phyloP scores from a whole-genome alignment of 64 coral and sea anemone species.

The Pocillopora verrucosa region DNA sequence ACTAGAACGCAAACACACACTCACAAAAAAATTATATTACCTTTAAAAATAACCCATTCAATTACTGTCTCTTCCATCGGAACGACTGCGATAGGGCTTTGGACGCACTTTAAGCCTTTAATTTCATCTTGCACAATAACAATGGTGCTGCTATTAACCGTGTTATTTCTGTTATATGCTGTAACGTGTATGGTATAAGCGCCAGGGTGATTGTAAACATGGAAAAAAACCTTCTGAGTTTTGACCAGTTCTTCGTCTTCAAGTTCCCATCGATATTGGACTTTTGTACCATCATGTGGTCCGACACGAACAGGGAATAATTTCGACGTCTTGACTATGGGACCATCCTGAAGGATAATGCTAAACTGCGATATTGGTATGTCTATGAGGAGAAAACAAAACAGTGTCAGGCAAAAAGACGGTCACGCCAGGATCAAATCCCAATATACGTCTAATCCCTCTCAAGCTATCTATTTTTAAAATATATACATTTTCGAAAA shows the following conservation, averaged over 20 bases:
- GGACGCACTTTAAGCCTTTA: background rate
- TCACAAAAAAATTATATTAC: background rate
- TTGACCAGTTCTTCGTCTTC: background rate
- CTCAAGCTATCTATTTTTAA: no score
- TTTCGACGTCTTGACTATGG: background rate
- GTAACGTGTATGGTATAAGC: slow-evolving; percentile 38
- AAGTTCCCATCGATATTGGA: slow-evolving; percentile 51
- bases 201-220: slow-evolving; percentile 32
- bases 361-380: slow-evolving; percentile 12
- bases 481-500: no score
- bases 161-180: slow-evolving; percentile 33
- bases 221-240: background rate
- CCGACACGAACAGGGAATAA: background rate
- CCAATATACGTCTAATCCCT: no score
- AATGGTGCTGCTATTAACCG: background rate
- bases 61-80: slow-evolving; percentile 18
- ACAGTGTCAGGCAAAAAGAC: background rate
- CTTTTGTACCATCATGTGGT: slow-evolving; percentile 33
- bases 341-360: background rate
- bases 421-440: no score
- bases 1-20: no score
- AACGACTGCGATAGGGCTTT: background rate
- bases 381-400: background rate
- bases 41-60: slow-evolving; percentile 45
- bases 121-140: slow-evolving; percentile 38